Percentiles rank a stretch among this genome's conserved stretches.
These are phyloP conservation scores for Acomys russatus DNA, from an alignment of 2,797 vertebrate species.

Conservation along the genomic window DNA sequence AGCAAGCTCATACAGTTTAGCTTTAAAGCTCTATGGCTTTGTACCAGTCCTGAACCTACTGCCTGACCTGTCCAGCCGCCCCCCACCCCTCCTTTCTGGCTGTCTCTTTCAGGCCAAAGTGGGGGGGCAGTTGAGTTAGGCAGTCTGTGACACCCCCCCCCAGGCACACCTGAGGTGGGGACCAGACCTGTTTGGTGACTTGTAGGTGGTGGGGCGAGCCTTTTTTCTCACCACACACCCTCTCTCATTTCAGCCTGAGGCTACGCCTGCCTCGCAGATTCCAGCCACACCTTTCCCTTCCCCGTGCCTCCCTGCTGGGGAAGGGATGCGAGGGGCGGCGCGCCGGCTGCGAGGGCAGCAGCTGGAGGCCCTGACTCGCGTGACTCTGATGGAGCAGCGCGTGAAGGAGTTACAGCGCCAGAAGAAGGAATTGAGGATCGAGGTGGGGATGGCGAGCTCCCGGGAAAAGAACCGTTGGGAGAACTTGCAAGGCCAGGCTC, in stretches of 20 bases:
- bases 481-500: neutral
- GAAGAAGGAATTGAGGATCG: conserved; percentile 94
- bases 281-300: neutral
- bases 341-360: conserved; percentile 71
- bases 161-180: neutral
- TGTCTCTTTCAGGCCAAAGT: too few species aligned
- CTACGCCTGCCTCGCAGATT: neutral
- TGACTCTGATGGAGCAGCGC: conserved; percentile 89
- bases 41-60: neutral
- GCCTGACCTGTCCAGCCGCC: neutral
- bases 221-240: neutral
- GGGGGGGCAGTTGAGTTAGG: neutral
- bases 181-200: neutral
- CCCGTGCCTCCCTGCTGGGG: neutral
- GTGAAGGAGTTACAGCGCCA: conserved; percentile 94
- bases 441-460: conserved; percentile 88
- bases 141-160: neutral
- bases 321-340: conserved; percentile 47
- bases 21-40: neutral
- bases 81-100: neutral
- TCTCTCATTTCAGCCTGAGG: conserved; percentile 61
- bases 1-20: neutral
- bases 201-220: neutral
- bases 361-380: conserved; percentile 80
- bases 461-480: neutral